Conservation (phyloP, 2,888 invertebrate genomes). For the Euclidia mi region DNA sequence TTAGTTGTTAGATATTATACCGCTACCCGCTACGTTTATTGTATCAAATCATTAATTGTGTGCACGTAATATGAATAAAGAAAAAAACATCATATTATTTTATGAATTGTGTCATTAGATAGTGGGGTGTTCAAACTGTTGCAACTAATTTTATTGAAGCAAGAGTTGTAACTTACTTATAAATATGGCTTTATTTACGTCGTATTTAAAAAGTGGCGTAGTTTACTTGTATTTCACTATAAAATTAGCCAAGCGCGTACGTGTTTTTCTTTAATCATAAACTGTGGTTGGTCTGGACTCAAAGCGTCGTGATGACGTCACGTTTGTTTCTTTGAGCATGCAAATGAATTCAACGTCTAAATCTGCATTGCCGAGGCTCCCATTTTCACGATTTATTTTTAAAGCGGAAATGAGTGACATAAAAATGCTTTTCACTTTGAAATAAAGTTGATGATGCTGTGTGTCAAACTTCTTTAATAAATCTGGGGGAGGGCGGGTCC, state of each 20-base stretch:
- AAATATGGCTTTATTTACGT: no score
- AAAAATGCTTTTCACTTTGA: slow-evolving; percentile 46
- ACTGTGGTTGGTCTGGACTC: slow-evolving; percentile 39
- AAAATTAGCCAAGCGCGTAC: background rate
- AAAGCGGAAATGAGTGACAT: slow-evolving; percentile 44
- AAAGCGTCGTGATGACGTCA: slow-evolving; percentile 49
- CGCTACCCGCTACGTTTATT: no score
- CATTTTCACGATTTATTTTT: slow-evolving; percentile 48
- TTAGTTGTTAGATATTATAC: no score
- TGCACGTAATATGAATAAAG: no score
- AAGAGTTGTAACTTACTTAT: no score
- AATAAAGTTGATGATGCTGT: slow-evolving; percentile 9
- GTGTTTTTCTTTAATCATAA: slow-evolving; percentile 28
- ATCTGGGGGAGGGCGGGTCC: slow-evolving; percentile 31
- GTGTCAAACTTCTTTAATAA: slow-evolving; percentile 24
- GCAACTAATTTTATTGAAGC: no score
- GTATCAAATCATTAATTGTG: no score
- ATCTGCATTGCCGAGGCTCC: slow-evolving; percentile 47
- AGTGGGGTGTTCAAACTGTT: no score
- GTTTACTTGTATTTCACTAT: background rate
- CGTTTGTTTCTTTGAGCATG: slow-evolving; percentile 60
- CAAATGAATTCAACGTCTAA: slow-evolving; percentile 60
- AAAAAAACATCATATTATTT: no score
- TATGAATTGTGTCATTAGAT: no score
- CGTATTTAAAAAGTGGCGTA: background rate